Conservation (phyloP, 2,113 vertebrate genomes). For the Oryctolagus cuniculus region DNA sequence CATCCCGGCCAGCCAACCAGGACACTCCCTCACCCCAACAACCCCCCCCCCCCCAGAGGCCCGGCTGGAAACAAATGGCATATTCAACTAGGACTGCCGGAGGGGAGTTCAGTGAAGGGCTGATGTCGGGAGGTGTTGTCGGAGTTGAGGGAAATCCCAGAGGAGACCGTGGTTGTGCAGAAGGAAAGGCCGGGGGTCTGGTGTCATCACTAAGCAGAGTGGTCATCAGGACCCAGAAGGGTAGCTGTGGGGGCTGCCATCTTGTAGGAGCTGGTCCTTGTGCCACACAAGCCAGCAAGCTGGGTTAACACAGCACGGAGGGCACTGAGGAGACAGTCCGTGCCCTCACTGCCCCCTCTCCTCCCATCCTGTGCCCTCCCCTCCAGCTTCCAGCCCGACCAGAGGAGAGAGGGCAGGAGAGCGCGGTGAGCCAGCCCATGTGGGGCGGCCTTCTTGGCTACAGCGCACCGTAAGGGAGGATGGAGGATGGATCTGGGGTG, state of each 20-base stretch:
- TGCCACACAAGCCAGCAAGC: neutral
- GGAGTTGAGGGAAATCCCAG: slow-evolving; percentile 1
- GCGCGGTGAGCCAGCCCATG: neutral
- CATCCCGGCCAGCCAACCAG: neutral
- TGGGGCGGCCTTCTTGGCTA: neutral
- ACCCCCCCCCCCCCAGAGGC: neutral
- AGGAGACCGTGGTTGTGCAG: neutral
- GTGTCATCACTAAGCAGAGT: neutral
- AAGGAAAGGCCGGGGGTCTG: neutral
- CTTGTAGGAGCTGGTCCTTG: neutral
- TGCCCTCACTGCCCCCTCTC: neutral
- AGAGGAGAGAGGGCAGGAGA: neutral
- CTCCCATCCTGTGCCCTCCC: neutral
- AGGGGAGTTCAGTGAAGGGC: neutral
- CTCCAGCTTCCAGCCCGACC: neutral
- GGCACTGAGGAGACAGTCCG: neutral
- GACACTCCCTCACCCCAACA: neutral
- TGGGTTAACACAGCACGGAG: neutral
- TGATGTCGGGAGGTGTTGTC: neutral
- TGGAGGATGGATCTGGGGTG: neutral
- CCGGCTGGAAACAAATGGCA: neutral
- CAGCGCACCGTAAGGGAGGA: neutral
- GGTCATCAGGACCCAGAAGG: neutral
- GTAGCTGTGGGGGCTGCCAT: neutral
- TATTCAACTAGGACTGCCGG: neutral